Evolutionary conservation across 1,140 invertebrate genomes (phyloP).

Genomic region (Dendrolimus kikuchii): DNA sequence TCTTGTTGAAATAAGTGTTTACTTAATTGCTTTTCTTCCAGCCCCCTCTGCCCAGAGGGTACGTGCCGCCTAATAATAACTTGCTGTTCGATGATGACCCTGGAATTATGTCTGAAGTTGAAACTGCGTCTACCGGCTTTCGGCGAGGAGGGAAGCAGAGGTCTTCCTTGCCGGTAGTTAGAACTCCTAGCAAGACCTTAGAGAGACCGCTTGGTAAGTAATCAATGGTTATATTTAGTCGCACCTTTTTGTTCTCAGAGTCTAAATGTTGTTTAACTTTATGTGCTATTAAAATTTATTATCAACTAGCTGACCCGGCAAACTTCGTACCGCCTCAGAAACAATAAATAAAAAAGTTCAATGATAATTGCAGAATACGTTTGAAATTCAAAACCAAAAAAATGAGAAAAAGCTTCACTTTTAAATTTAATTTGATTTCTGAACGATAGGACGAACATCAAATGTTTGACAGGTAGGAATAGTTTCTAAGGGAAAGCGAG

Average conservation of each 20-base stretch:
- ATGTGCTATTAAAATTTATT: too few relatives aligned
- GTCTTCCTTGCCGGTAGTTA: conserved; percentile 92
- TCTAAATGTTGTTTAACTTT: too few relatives aligned
- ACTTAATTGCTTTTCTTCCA: conserved; percentile 50
- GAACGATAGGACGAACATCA: too few relatives aligned
- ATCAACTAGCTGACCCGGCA: too few relatives aligned
- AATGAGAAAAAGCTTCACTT: too few relatives aligned
- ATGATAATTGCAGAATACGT: too few relatives aligned
- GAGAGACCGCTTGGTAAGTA: conserved; percentile 88
- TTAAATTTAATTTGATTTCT: too few relatives aligned
- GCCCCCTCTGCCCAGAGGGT: conserved; percentile 81
- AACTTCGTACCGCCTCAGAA: too few relatives aligned
- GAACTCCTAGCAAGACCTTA: conserved; percentile 94
- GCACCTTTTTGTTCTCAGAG: neutral
- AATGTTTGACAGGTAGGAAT: too few relatives aligned
- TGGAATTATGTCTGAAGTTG: conserved; percentile 97
- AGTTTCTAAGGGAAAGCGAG: too few relatives aligned
- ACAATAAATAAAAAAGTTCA: too few relatives aligned
- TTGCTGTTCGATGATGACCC: conserved; percentile 94
- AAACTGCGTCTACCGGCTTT: conserved; percentile 94
- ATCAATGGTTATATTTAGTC: neutral
- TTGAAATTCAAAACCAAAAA: too few relatives aligned
- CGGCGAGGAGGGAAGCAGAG: conserved; percentile 91
- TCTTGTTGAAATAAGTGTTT: neutral
- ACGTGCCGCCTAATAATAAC: conserved; percentile 80